Conservation (phyloP, 1,140 invertebrate species). For the Leptinotarsa lineolata region DNA sequence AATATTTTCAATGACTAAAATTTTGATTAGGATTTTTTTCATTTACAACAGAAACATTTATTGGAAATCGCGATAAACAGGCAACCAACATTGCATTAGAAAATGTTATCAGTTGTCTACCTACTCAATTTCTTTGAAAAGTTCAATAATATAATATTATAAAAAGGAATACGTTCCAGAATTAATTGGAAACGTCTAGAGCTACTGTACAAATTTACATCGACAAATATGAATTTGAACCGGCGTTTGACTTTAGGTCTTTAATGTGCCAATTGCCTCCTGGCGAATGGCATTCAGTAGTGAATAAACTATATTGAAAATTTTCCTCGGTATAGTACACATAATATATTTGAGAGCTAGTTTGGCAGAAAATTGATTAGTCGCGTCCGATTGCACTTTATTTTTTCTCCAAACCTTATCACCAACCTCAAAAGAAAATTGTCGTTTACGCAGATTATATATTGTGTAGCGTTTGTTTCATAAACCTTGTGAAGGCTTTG, state of each 20-base stretch:
- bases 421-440: conserved; percentile 1
- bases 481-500: conserved; percentile 23
- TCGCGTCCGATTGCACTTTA: conserved; percentile 24
- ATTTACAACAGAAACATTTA: no score
- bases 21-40: no score
- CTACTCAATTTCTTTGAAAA: no score
- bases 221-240: no score
- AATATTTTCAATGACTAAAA: no score
- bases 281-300: neutral
- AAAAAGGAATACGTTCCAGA: no score
- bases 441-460: conserved; percentile 11
- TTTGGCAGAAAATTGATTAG: conserved; percentile 25
- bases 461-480: conserved; percentile 17
- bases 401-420: conserved; percentile 2
- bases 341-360: conserved; percentile 23
- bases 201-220: no score
- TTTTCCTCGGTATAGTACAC: neutral
- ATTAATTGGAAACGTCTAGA: no score
- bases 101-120: no score
- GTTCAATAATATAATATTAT: no score
- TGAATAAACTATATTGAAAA: conserved; percentile 7
- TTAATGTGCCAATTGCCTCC: conserved; percentile 27
- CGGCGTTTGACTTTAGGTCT: conserved; percentile 22
- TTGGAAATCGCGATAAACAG: no score
- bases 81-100: no score